Conservation (phyloP, 2,888 invertebrate genomes). For the Diarsia dahlii region DNA sequence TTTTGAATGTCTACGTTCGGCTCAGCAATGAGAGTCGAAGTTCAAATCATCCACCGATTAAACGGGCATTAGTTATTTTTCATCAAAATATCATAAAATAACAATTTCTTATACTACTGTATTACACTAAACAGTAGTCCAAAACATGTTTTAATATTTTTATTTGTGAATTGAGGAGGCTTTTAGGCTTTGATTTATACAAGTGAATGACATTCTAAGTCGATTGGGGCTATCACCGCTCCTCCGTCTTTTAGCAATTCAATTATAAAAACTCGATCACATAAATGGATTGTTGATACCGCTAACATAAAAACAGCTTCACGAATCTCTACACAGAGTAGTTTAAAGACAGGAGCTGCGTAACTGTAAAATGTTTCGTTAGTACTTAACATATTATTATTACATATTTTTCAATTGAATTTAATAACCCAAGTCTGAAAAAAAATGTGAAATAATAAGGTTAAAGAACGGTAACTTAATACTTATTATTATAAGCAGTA, state of each 20-base stretch:
- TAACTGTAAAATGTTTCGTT: background rate
- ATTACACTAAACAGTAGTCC: background rate
- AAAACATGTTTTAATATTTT: background rate
- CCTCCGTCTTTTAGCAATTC: constrained; percentile 38
- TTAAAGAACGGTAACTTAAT: background rate
- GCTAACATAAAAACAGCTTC: constrained; percentile 52
- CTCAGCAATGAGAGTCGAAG: background rate
- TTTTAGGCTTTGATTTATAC: constrained; percentile 3
- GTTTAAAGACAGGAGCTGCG: background rate
- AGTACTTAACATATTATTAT: no score
- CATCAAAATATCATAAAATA: background rate
- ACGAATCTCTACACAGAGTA: constrained; percentile 51
- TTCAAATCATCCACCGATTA: no score
- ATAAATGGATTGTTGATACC: constrained; percentile 54
- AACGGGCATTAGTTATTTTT: background rate
- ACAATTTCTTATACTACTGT: background rate
- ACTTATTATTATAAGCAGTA: background rate
- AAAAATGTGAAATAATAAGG: background rate
- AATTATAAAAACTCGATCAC: constrained; percentile 51
- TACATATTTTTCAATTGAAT: background rate
- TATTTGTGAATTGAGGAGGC: background rate
- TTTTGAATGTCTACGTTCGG: background rate
- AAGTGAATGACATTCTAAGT: constrained; percentile 30
- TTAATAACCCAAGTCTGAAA: background rate
- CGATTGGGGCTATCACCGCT: constrained; percentile 25